A percentile compares a stretch with the other conserved stretches of the same genome.
phyloP scores from a whole-genome alignment of 2,888 invertebrate species.

The Perizoma affinitatum region DNA sequence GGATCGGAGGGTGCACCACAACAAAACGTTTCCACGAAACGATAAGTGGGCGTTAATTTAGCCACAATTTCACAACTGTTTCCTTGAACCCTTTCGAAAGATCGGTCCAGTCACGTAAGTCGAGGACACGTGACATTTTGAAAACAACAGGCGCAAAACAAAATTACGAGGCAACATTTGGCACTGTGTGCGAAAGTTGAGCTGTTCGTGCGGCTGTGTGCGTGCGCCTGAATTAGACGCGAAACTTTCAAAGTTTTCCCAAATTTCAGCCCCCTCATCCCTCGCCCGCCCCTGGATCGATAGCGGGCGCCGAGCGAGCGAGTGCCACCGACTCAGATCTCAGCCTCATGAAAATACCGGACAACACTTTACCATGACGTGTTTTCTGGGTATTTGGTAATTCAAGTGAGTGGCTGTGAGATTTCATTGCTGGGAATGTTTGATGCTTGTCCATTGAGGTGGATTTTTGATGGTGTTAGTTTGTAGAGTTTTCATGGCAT shows the following conservation, averaged over 20 bases:
- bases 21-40: neutral
- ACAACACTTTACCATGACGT: conserved; percentile 76
- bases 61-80: conserved; percentile 43
- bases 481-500: conserved; percentile 3
- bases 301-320: conserved; percentile 73
- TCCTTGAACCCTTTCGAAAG: conserved; percentile 54
- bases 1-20: neutral
- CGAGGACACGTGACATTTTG: conserved; percentile 75
- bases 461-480: conserved; percentile 8
- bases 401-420: conserved; percentile 54
- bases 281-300: conserved; percentile 69
- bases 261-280: conserved; percentile 78
- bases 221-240: conserved; percentile 85
- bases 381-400: conserved; percentile 61
- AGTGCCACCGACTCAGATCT: conserved; percentile 63
- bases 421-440: conserved; percentile 42
- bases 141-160: conserved; percentile 74
- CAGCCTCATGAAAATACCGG: conserved; percentile 77
- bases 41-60: conserved; percentile 29
- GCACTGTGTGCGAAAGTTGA: conserved; percentile 66
- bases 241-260: conserved; percentile 85
- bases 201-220: conserved; percentile 68
- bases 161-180: conserved; percentile 68
- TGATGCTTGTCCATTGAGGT: conserved; percentile 12
- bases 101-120: conserved; percentile 66